A percentile compares a stretch with the other conserved stretches of the same genome.
phyloP scores from a whole-genome alignment of 2,888 invertebrate species.

The Apamea anceps region DNA sequence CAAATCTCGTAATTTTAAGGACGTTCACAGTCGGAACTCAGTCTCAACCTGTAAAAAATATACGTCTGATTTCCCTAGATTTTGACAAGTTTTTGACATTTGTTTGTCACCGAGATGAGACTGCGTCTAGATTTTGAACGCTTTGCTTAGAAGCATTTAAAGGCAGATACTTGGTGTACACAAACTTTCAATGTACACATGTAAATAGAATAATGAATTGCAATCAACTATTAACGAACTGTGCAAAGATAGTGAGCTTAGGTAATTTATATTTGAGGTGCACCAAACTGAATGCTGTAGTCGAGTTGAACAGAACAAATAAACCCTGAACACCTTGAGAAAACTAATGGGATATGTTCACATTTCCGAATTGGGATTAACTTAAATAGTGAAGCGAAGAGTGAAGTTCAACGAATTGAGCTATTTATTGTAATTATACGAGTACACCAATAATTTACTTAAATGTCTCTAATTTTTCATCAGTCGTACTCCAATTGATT shows the following conservation, averaged over 20 bases:
- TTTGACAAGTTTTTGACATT: too few relatives aligned
- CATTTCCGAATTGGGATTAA: not conserved
- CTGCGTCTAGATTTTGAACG: too few relatives aligned
- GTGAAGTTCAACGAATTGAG: not conserved
- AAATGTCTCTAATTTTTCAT: not conserved
- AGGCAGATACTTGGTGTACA: not conserved
- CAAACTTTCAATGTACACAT: too few relatives aligned
- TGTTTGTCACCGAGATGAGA: too few relatives aligned
- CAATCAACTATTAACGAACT: not conserved
- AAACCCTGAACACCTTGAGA: slow-evolving; percentile 21
- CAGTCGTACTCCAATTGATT: not conserved
- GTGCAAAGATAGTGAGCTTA: slow-evolving; percentile 3
- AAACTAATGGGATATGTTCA: slow-evolving; percentile 9
- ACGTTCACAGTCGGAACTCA: too few relatives aligned
- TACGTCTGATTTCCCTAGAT: too few relatives aligned
- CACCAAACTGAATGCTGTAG: slow-evolving; percentile 30
- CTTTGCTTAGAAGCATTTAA: not conserved
- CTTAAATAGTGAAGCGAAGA: slow-evolving; percentile 12
- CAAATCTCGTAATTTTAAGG: too few relatives aligned
- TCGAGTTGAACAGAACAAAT: slow-evolving; percentile 31
- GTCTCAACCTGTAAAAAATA: too few relatives aligned
- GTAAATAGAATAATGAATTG: slow-evolving; percentile 7
- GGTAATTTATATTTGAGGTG: slow-evolving; percentile 22
- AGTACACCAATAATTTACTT: too few relatives aligned
- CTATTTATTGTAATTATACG: too few relatives aligned